Evolutionary conservation across 2,888 invertebrate genomes (phyloP), one percentile per base, ranked within the genome.

Genomic region (Phengaris arion): DNA sequence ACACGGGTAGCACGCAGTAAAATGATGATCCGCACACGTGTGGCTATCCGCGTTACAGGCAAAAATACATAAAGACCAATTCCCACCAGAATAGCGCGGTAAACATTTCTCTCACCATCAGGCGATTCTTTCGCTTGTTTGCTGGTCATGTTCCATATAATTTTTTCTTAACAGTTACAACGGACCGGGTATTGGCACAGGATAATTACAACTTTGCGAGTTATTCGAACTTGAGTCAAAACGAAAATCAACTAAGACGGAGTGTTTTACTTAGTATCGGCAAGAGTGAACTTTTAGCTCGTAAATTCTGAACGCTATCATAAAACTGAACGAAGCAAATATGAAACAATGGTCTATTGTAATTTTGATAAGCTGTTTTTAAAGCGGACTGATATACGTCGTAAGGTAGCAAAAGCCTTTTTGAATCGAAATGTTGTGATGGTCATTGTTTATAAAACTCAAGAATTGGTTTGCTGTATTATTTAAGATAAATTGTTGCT

Each of bases 271-370:
- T 69, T 69, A 51, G 69, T 69, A 69, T 69, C 51, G 51, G 48
- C 46, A 46, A 13, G 59, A 59, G 15, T 59, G 13, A n/a, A 48
- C 48, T 48, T 48, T 48, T 6, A 70, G 70, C 22, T 70, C 52
- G 12, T 70, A 70, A 52, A 70, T 70, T 70, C 52, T 22, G 9
- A 70, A 70, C 6, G 48, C 51, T 15, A 48, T 6, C 70, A 52
- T 51, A 70, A 70, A 70, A 70, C 51, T 13, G 51, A 70, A 69
- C 7, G 51, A 70, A 69, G 51, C 69, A 69, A 69, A 69, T 51
- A 22, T 6, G 51, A 70, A 70, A 70, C 70, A 70, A 70, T 70
- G 51, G 12, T 6, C 51, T 51, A 70, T 70, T 70, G 51, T 70
- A 51, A 51, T 69, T 15, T 51, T 59, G 12, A 45, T 64, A 64